Evolutionary conservation across 2,888 invertebrate species (phyloP).

Genomic region (Melikaiella ostensackeni): DNA sequence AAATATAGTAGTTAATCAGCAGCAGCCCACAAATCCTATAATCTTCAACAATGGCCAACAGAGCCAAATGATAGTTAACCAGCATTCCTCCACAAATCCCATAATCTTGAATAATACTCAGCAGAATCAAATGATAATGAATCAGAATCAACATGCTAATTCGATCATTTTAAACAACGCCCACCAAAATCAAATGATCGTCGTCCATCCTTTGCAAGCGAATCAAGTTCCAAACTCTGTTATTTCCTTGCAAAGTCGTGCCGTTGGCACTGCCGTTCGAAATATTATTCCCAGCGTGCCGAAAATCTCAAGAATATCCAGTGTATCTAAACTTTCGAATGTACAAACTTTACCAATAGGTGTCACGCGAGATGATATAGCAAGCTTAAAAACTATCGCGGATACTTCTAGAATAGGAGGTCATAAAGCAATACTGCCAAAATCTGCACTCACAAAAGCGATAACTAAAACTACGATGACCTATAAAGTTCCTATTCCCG

Average conservation of each 20-base stretch:
- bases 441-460: conserved; percentile 64
- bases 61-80: conserved; percentile 73
- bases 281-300: conserved; percentile 11
- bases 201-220: conserved; percentile 72
- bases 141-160: conserved; percentile 69
- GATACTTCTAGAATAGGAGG: conserved; percentile 73
- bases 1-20: conserved; percentile 73
- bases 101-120: conserved; percentile 71
- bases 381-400: conserved; percentile 73
- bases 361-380: conserved; percentile 40
- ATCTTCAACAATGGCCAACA: conserved; percentile 68
- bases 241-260: conserved; percentile 68
- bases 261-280: conserved; percentile 67
- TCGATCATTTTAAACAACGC: conserved; percentile 72
- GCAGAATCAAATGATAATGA: conserved; percentile 74
- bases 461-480: conserved; percentile 74
- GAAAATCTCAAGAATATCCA: conserved; percentile 39
- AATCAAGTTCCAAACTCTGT: conserved; percentile 66
- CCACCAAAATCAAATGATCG: conserved; percentile 74
- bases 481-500: conserved; percentile 75
- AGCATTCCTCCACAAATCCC: conserved; percentile 64
- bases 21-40: conserved; percentile 67
- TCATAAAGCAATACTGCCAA: conserved; percentile 73
- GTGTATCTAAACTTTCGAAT: conserved; percentile 67
- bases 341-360: conserved; percentile 48